Evolutionary conservation across 2,888 invertebrate species (phyloP).

Genomic region (Poecilobothrus nobilitatus): DNA sequence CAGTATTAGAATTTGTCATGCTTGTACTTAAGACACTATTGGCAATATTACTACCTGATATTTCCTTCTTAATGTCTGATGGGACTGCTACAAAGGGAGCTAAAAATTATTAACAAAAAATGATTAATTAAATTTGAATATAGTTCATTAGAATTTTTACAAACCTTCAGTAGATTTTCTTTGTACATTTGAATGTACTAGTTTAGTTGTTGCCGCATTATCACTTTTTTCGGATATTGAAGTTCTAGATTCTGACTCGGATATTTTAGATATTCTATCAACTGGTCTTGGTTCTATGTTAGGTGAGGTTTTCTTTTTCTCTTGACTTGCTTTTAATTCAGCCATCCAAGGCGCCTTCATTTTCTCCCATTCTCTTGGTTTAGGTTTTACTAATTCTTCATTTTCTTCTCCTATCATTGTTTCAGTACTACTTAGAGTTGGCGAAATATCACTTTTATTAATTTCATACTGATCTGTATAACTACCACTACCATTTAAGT

Average conservation of each 20-base stretch:
- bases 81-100: conserved; percentile 27
- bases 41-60: conserved; percentile 19
- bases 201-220: conserved; percentile 17
- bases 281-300: conserved; percentile 33
- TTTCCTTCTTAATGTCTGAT: conserved; percentile 20
- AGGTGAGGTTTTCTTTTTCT: conserved; percentile 40
- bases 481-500: conserved; percentile 36
- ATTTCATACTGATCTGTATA: neutral
- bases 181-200: neutral
- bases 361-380: conserved; percentile 62
- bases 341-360: conserved; percentile 73
- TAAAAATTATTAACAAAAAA: conserved; percentile 24
- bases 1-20: conserved; percentile 12
- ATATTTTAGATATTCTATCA: conserved; percentile 11
- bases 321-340: conserved; percentile 69
- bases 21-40: conserved; percentile 25
- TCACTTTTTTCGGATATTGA: conserved; percentile 20
- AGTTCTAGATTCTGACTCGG: conserved; percentile 12
- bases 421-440: neutral
- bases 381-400: conserved; percentile 50
- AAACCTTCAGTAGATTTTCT: neutral
- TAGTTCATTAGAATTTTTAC: neutral
- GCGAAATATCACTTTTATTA: neutral
- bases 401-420: conserved; percentile 32
- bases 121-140: conserved; percentile 15